Evolutionary conservation across 2,797 vertebrate species (phyloP), one percentile per base, ranked within the genome.

Genomic region (Menidia menidia): DNA sequence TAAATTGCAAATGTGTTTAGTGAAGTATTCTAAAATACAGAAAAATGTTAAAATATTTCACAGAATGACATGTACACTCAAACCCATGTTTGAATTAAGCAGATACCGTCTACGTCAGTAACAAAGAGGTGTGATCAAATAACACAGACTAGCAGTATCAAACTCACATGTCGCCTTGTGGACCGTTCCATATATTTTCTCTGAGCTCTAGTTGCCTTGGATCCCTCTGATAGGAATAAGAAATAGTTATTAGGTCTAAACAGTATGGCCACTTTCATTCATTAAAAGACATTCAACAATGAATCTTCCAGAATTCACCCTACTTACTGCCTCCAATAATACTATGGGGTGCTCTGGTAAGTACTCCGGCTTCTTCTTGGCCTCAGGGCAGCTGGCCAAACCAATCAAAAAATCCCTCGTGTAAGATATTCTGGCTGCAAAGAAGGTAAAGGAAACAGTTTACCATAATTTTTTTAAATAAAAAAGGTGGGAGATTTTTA

Each of bases 341-440:
- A 95, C 88, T 8, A 95, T 78, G 3, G 94, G 91, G n/a, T 94
- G 93, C 15, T 93, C 85, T 18, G 94, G 93, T 70, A 95, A 87
- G 74, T 87, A 94, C 5, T 92, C 76, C 0, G 95, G 95, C 70
- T 87, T 95, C 84, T 73, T 92, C 86, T 73, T 93, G 67, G 95
- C 83, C 80, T 93, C 77, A 6, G 94, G 92, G 78, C 88, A 93
- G 71, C 62, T 92, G 30, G 94, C 92, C 73, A 95, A 74, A 44
- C 64, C 81, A 25, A 95, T 91, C 72, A 95, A 88, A 80, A 94
- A 90, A 10, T 94, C 93, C 75, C 93, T 90, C 25, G 91, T 87
- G 77, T 95, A 95, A 31, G 84, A 92, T 68, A 95, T 92, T 85
- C 90, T 91, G 31, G 82, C 93, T 92, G 71, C 15, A 67, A 74